Evolutionary conservation across 2,113 vertebrate genomes (phyloP).

Genomic region (Catharus minimus): DNA sequence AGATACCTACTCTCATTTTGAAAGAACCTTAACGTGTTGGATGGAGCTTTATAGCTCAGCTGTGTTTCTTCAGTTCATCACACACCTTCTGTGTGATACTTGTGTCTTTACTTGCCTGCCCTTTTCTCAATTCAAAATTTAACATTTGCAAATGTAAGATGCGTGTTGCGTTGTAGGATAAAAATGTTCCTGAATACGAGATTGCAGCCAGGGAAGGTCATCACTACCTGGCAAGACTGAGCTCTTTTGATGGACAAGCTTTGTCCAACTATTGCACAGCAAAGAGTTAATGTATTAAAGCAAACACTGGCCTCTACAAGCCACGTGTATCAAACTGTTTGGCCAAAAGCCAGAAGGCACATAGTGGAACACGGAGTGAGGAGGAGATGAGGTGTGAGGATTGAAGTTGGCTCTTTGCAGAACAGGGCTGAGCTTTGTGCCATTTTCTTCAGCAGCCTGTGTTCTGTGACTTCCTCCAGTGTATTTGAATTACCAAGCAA

Average conservation of each 20-base stretch:
- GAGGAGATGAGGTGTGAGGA: background rate
- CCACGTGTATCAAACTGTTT: background rate
- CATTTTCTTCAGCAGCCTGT: background rate
- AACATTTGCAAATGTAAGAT: background rate
- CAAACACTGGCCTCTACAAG: background rate
- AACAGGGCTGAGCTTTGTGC: background rate
- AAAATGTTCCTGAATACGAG: background rate
- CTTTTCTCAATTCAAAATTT: background rate
- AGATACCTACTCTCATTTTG: background rate
- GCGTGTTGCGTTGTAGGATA: background rate
- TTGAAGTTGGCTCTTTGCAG: background rate
- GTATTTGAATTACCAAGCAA: background rate
- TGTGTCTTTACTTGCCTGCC: background rate
- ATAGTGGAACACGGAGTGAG: background rate
- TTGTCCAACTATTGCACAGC: background rate
- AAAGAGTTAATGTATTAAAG: background rate
- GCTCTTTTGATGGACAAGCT: background rate
- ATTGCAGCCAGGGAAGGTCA: background rate
- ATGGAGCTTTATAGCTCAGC: background rate
- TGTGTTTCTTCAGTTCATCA: background rate
- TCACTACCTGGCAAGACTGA: background rate
- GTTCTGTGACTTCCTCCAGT: background rate
- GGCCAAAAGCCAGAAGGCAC: conserved; percentile 5
- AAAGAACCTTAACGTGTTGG: background rate
- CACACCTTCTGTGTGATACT: background rate